phyloP scores from a whole-genome alignment of 2,113 vertebrate genomes.

The Dendrocopos noguchii region DNA sequence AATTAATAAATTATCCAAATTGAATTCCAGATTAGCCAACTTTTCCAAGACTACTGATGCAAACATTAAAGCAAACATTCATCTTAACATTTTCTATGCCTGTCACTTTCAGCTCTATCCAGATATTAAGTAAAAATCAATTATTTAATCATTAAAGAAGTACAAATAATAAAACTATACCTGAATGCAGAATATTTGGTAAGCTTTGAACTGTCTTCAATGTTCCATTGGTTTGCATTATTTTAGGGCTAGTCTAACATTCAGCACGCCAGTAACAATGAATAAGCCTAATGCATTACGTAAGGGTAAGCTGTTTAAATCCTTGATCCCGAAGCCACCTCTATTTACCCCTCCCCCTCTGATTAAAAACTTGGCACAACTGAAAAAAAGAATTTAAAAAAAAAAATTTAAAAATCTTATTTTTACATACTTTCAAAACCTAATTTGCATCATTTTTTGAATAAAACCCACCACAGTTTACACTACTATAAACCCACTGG shows the following conservation, averaged over 20 bases:
- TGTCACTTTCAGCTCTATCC: neutral
- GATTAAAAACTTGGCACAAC: conserved; percentile 33
- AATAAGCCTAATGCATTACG: conserved; percentile 68
- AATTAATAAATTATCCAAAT: neutral
- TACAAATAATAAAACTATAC: conserved; percentile 32
- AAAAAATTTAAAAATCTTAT: neutral
- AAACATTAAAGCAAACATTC: neutral
- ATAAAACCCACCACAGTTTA: neutral
- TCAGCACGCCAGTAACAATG: conserved; percentile 52
- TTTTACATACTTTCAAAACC: neutral
- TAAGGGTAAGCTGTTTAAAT: conserved; percentile 68
- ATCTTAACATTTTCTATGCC: neutral
- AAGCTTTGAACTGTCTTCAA: conserved; percentile 43
- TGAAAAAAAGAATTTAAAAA: neutral
- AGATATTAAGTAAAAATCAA: neutral
- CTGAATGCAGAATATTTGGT: conserved; percentile 33
- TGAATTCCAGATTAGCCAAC: neutral
- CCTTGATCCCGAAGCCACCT: conserved; percentile 50
- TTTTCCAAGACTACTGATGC: neutral
- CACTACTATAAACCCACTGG: neutral
- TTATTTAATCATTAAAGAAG: conserved; percentile 7
- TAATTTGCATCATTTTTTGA: neutral
- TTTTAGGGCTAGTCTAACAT: conserved; percentile 45
- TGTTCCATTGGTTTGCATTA: conserved; percentile 36
- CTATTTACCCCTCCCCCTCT: conserved; percentile 45